A percentile compares a stretch with the other conserved stretches of the same genome.
These are phyloP conservation scores for Sakesphorus luctuosus DNA, from an alignment of 2,113 vertebrate species.

Conservation along the genomic window DNA sequence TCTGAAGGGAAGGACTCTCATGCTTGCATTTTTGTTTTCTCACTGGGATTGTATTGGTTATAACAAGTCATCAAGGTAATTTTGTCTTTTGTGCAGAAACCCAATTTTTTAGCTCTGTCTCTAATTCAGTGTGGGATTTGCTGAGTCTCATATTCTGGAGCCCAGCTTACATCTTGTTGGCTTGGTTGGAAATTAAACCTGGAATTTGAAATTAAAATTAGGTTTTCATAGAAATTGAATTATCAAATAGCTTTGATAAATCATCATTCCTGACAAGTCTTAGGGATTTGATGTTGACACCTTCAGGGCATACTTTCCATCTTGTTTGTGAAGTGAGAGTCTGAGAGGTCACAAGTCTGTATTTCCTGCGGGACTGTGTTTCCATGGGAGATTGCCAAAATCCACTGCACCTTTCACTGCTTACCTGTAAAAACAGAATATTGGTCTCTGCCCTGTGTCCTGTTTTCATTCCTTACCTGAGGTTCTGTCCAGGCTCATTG, in stretches of 20 bases:
- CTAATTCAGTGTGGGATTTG: neutral
- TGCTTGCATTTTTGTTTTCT: neutral
- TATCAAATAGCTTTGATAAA: neutral
- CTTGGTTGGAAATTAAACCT: neutral
- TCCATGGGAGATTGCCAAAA: neutral
- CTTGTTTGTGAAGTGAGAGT: neutral
- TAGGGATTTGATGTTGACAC: neutral
- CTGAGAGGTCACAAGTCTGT: neutral
- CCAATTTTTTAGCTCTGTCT: neutral
- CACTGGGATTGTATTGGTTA: neutral
- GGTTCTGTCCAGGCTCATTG: neutral
- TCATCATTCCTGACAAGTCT: neutral
- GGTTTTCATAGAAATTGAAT: neutral
- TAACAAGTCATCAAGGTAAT: neutral
- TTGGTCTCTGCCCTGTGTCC: neutral
- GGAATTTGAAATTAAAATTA: neutral
- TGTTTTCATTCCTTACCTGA: neutral
- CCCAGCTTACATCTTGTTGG: neutral
- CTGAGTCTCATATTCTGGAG: neutral
- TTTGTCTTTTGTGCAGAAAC: neutral
- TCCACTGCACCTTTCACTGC: neutral
- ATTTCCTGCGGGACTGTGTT: neutral
- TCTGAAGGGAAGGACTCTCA: neutral
- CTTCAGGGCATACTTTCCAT: neutral
- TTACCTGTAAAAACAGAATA: neutral